A percentile compares a stretch with the other conserved stretches of the same genome.
Conservation (phyloP, 2,888 invertebrate species). For the Dorcus parallelipipedus region DNA sequence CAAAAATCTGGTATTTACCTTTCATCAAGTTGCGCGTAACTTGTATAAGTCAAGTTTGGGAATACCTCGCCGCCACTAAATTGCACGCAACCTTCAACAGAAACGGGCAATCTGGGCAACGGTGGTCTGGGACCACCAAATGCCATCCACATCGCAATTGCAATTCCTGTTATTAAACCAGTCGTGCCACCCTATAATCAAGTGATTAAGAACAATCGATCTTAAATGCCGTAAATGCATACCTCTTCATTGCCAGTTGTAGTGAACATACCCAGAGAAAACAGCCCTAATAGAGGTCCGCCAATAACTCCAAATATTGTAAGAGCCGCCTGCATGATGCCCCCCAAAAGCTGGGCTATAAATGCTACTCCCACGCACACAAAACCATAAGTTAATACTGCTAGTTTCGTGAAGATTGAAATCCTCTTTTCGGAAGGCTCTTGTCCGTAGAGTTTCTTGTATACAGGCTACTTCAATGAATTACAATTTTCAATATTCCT, state of each 20-base stretch:
- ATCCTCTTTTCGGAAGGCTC: constrained; percentile 30
- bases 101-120: constrained; percentile 55
- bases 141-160: constrained; percentile 77
- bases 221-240: neutral
- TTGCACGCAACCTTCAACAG: constrained; percentile 55
- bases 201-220: neutral
- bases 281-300: constrained; percentile 76
- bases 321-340: constrained; percentile 74
- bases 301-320: constrained; percentile 82
- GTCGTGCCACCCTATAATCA: constrained; percentile 63
- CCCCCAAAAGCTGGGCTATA: constrained; percentile 73
- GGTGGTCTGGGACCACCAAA: constrained; percentile 76
- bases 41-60: neutral
- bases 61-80: constrained; percentile 12
- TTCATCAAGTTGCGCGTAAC: neutral
- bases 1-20: constrained; percentile 1
- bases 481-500: neutral
- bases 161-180: constrained; percentile 64
- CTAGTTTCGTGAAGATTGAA: constrained; percentile 56
- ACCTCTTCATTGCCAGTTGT: constrained; percentile 66
- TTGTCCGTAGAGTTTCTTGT: constrained; percentile 34
- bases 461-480: constrained; percentile 38
- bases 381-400: constrained; percentile 69
- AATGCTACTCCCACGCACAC: constrained; percentile 75
- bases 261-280: constrained; percentile 78